Evolutionary conservation across 2,113 vertebrate genomes (phyloP).

Genomic region (Plectropomus leopardus): DNA sequence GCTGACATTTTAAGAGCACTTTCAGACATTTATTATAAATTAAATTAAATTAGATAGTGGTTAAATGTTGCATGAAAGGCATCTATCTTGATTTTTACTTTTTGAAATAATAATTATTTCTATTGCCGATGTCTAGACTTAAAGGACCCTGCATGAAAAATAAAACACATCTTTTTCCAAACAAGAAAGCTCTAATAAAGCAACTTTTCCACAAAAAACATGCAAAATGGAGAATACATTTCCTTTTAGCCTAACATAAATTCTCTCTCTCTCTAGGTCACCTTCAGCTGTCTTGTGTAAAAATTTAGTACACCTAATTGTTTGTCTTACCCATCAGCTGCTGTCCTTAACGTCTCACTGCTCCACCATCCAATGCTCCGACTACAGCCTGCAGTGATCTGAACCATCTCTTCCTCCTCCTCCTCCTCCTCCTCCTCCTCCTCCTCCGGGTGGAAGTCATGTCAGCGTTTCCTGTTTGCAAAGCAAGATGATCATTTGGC

Average conservation of each 20-base stretch:
- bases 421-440: slow-evolving; percentile 8
- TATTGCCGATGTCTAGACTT: no score
- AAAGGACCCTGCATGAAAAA: not conserved
- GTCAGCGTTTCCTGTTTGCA: slow-evolving; percentile 38
- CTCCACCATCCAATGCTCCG: slow-evolving; percentile 24
- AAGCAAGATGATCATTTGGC: not conserved
- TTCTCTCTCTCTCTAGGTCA: no score
- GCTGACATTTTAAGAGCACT: not conserved
- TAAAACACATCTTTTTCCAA: not conserved
- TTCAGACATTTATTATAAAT: not conserved
- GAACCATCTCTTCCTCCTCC: not conserved
- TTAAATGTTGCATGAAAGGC: not conserved
- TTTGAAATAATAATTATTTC: no score
- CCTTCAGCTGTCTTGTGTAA: not conserved
- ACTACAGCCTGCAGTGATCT: slow-evolving; percentile 22
- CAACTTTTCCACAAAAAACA: not conserved
- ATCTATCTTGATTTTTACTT: not conserved
- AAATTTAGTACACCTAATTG: slow-evolving; percentile 11
- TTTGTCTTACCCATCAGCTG: slow-evolving; percentile 55
- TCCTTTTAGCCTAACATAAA: not conserved
- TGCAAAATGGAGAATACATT: not conserved
- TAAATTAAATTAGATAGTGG: not conserved
- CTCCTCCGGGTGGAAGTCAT: not conserved
- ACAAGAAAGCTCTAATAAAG: not conserved
- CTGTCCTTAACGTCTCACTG: slow-evolving; percentile 29